phyloP scores from a whole-genome alignment of 2,113 vertebrate species.

The Aleadryas rufinucha region DNA sequence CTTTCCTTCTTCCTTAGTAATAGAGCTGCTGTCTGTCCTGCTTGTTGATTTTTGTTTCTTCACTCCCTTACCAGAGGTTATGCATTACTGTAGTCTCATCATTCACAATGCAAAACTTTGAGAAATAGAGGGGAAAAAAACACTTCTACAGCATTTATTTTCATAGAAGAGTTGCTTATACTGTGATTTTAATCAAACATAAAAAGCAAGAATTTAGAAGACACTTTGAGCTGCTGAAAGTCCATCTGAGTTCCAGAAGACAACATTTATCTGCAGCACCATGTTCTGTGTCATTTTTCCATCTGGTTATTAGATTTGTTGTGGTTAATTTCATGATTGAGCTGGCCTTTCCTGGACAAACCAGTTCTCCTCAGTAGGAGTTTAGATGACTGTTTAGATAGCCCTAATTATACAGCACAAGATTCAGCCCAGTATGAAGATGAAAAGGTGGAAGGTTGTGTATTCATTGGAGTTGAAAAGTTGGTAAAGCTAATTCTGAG shows the following conservation, averaged over 20 bases:
- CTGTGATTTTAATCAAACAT: background rate
- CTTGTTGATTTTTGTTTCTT: background rate
- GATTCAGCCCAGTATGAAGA: background rate
- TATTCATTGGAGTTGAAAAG: background rate
- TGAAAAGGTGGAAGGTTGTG: background rate
- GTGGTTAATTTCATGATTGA: background rate
- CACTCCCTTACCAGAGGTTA: background rate
- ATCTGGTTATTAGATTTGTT: background rate
- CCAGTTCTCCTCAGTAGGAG: constrained; percentile 35
- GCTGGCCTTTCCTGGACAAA: constrained; percentile 41
- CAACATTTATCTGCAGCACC: background rate
- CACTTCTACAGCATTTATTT: background rate
- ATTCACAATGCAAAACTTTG: background rate
- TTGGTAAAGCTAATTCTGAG: background rate
- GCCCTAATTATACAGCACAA: background rate
- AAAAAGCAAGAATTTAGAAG: background rate
- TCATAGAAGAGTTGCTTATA: background rate
- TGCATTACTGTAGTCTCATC: background rate
- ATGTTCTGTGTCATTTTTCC: background rate
- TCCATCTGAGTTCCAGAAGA: background rate
- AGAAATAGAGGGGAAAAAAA: accelerated
- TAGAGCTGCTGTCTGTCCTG: background rate
- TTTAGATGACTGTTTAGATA: constrained; percentile 58
- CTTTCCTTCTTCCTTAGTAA: background rate
- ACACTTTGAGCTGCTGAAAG: background rate